Percentiles rank a stretch among this genome's conserved stretches.
These are phyloP conservation scores for Drosophila subpulchrella DNA, from an alignment of 1,140 invertebrate genomes.

Conservation along the genomic window DNA sequence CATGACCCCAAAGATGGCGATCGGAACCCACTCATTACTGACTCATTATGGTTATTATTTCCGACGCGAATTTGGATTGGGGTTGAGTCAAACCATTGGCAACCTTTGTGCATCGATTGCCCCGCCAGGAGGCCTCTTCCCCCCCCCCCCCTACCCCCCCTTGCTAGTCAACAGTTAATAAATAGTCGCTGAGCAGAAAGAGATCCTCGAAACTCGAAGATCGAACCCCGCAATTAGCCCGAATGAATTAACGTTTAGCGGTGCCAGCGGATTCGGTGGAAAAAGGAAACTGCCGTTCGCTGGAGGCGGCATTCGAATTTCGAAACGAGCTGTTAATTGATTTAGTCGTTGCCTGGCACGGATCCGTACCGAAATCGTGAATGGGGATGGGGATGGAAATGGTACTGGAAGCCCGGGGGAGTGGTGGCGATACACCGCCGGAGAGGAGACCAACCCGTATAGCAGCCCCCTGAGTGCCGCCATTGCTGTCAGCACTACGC, in stretches of 20 bases:
- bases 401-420: background rate
- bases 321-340: constrained; percentile 81
- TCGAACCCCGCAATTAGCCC: constrained; percentile 53
- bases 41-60: constrained; percentile 41
- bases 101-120: constrained; percentile 4
- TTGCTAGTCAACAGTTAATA: constrained; percentile 74
- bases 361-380: constrained; percentile 16
- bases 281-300: constrained; percentile 52
- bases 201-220: constrained; percentile 51
- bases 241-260: constrained; percentile 61
- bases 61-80: constrained; percentile 5
- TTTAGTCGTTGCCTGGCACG: constrained; percentile 70
- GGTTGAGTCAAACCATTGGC: constrained; percentile 7
- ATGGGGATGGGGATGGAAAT: background rate
- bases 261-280: constrained; percentile 38
- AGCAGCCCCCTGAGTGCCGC: constrained; percentile 65
- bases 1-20: constrained; percentile 13
- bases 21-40: constrained; percentile 35
- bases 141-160: constrained; percentile 17
- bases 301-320: constrained; percentile 62
- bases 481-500: constrained; percentile 74
- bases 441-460: constrained; percentile 1
- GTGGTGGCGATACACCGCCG: background rate
- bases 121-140: constrained; percentile 26
- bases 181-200: constrained; percentile 48